These are phyloP conservation scores for Latrodectus geometricus DNA, from an alignment of 1,140 invertebrate genomes.

Conservation along the genomic window DNA sequence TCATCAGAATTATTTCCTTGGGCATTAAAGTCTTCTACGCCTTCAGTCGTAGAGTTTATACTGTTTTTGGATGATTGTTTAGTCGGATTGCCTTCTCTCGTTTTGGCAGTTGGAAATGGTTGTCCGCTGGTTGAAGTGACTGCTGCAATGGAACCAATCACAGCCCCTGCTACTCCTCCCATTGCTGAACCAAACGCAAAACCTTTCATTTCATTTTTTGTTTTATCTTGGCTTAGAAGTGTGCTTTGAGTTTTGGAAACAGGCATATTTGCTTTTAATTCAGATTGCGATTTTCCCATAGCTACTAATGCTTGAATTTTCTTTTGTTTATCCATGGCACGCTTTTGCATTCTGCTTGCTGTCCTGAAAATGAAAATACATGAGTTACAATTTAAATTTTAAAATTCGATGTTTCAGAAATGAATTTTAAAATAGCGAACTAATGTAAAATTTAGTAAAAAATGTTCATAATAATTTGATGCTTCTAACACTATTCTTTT, in stretches of 20 bases:
- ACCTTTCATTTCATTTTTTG: constrained; percentile 39
- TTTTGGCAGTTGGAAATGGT: constrained; percentile 1
- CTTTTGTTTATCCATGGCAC: constrained; percentile 93
- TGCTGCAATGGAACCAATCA: constrained; percentile 50
- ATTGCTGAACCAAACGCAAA: constrained; percentile 40
- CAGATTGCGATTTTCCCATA: constrained; percentile 80
- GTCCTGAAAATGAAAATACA: constrained; percentile 74
- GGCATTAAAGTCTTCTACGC: constrained; percentile 16
- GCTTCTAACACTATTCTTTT: no score
- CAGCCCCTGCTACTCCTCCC: constrained; percentile 45
- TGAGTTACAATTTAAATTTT: not conserved
- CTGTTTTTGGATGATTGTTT: constrained; percentile 2
- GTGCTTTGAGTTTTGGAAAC: constrained; percentile 58
- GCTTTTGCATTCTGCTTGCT: constrained; percentile 97
- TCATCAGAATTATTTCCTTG: constrained; percentile 67
- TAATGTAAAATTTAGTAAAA: no score
- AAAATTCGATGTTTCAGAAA: not conserved
- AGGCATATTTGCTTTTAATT: constrained; percentile 15
- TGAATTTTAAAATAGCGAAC: not conserved
- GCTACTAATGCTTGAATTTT: constrained; percentile 95
- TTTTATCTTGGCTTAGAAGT: constrained; percentile 46
- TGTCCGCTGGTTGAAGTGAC: constrained; percentile 60
- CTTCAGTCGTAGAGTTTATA: not conserved
- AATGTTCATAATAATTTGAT: no score
- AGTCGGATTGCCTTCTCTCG: constrained; percentile 11